Evolutionary conservation across 2,888 invertebrate genomes (phyloP).

Genomic region (Deroplatys truncata): DNA sequence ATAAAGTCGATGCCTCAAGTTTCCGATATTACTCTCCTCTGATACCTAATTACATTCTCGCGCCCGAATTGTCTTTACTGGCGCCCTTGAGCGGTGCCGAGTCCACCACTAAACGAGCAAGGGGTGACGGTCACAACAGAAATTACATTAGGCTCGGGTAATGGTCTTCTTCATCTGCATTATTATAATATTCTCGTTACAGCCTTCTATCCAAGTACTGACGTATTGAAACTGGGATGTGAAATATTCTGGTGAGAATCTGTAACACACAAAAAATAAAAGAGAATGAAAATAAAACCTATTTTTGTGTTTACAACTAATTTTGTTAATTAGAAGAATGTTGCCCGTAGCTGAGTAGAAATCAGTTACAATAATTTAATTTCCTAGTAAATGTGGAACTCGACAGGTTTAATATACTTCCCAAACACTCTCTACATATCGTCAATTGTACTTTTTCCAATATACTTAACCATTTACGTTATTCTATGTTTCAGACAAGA

Average conservation of each 20-base stretch:
- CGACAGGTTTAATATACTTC: not conserved
- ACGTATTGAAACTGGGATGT: not conserved
- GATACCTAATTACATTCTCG: conserved; percentile 18
- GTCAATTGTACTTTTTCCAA: too few relatives aligned
- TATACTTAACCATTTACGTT: too few relatives aligned
- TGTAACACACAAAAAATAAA: not conserved
- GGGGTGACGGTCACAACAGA: conserved; percentile 10
- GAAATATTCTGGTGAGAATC: not conserved
- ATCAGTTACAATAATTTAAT: not conserved
- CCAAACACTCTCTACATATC: too few relatives aligned
- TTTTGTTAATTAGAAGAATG: not conserved
- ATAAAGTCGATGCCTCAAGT: not conserved
- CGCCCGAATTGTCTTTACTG: conserved; percentile 22
- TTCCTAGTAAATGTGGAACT: not conserved
- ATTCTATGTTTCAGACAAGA: too few relatives aligned
- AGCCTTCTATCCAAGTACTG: not conserved
- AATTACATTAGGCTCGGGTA: conserved; percentile 25
- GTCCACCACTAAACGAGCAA: not conserved
- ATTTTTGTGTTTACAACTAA: not conserved
- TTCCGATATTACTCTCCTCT: conserved; percentile 17
- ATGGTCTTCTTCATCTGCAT: not conserved
- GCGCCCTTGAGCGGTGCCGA: not conserved
- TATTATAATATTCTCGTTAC: not conserved
- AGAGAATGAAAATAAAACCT: not conserved
- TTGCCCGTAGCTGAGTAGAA: not conserved